A percentile compares a stretch with the other conserved stretches of the same genome.
phyloP scores from a whole-genome alignment of 2,797 vertebrate species.

The Chanos chanos region DNA sequence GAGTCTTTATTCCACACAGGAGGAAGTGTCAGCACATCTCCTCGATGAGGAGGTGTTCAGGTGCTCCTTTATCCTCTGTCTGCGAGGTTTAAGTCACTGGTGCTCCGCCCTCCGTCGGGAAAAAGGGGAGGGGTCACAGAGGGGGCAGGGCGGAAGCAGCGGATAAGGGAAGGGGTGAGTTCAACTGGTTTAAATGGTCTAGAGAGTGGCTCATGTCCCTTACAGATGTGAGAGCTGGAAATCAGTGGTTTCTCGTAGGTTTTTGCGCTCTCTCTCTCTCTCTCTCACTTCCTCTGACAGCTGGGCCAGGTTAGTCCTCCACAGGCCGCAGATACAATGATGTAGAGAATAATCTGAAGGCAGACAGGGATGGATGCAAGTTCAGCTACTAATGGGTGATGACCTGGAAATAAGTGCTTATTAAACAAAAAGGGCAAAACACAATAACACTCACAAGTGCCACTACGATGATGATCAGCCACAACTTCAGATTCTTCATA shows the following conservation, averaged over 20 bases:
- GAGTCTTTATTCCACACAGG: no score
- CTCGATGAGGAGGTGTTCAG: not conserved
- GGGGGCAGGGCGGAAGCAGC: slow-evolving; percentile 31
- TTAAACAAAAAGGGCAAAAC: no score
- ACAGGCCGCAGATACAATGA: slow-evolving; percentile 86
- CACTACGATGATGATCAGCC: slow-evolving; percentile 81
- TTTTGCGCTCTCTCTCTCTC: slow-evolving; percentile 32
- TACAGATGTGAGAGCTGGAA: slow-evolving; percentile 43
- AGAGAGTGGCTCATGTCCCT: slow-evolving; percentile 46
- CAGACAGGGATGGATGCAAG: no score
- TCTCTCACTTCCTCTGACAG: slow-evolving; percentile 79
- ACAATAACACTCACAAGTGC: slow-evolving; percentile 81
- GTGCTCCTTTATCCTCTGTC: slow-evolving; percentile 39
- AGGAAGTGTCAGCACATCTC: no score
- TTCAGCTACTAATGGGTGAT: no score
- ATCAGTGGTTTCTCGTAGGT: slow-evolving; percentile 21
- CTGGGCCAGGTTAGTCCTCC: slow-evolving; percentile 86
- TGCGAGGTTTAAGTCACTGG: slow-evolving; percentile 60
- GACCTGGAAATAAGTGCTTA: no score
- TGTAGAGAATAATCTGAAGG: slow-evolving; percentile 85
- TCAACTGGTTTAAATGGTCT: slow-evolving; percentile 20
- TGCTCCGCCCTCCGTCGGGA: slow-evolving; percentile 12
- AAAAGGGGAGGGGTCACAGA: slow-evolving; percentile 19
- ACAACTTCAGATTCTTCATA: slow-evolving; percentile 98
- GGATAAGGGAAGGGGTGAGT: slow-evolving; percentile 35